Conservation (phyloP, 1,140 invertebrate species). For the Lysiphlebus fabarum region DNA sequence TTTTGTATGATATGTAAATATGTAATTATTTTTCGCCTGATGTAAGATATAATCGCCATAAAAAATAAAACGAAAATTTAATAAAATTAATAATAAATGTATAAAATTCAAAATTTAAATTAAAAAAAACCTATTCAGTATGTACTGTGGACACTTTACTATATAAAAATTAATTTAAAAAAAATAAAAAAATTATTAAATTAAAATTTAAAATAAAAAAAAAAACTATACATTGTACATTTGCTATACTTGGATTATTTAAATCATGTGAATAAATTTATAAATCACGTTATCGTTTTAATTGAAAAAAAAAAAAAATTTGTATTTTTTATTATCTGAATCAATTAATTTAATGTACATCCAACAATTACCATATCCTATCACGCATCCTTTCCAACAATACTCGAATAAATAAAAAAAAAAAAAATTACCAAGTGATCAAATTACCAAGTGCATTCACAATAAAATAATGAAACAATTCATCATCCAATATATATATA, state of each 20-base stretch:
- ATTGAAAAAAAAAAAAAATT: conserved; percentile 30
- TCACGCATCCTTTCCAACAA: conserved; percentile 17
- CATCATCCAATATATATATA: no score
- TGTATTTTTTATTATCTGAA: conserved; percentile 6
- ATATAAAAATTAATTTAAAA: conserved; percentile 15
- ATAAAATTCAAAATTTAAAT: conserved; percentile 31
- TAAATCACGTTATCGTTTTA: conserved; percentile 55
- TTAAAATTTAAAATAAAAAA: conserved; percentile 32
- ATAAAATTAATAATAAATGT: conserved; percentile 25
- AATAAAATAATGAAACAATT: no score
- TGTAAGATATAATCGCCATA: conserved; percentile 51
- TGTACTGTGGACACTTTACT: conserved; percentile 1
- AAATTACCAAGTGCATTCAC: conserved; percentile 6
- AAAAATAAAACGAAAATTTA: conserved; percentile 23
- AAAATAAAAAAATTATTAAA: conserved; percentile 9
- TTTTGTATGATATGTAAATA: conserved; percentile 57
- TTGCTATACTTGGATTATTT: conserved; percentile 48
- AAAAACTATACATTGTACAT: conserved; percentile 37
- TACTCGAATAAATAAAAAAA: conserved; percentile 8
- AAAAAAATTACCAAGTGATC: not conserved
- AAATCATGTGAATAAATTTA: conserved; percentile 55
- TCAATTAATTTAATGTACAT: conserved; percentile 15
- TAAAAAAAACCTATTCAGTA: not conserved
- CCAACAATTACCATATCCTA: conserved; percentile 15
- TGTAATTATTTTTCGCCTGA: conserved; percentile 53